phyloP scores from a whole-genome alignment of 2,797 vertebrate genomes.

The Arctocebus calabarensis region DNA sequence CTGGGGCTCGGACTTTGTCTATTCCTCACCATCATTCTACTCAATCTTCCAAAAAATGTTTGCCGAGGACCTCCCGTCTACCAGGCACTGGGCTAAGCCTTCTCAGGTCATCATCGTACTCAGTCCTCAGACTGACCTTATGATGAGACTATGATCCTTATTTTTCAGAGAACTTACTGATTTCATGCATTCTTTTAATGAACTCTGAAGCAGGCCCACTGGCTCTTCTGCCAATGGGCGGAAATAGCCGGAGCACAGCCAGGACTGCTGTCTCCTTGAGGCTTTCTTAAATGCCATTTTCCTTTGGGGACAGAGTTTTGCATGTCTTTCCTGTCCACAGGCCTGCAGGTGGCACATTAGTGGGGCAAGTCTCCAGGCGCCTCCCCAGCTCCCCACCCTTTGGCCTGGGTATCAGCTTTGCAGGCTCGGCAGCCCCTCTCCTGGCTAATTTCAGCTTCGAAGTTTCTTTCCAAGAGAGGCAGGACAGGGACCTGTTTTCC shows the following conservation, averaged over 20 bases:
- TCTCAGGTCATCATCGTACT: neutral
- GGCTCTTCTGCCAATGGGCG: neutral
- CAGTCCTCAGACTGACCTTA: neutral
- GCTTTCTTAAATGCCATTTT: neutral
- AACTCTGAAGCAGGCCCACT: neutral
- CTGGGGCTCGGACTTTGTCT: neutral
- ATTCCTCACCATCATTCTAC: neutral
- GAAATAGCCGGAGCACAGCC: neutral
- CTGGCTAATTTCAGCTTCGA: neutral
- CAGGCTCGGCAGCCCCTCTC: rapidly evolving
- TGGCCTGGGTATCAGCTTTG: neutral
- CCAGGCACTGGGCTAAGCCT: neutral
- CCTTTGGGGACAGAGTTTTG: neutral
- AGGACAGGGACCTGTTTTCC: neutral
- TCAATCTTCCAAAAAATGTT: neutral
- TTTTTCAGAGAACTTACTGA: neutral
- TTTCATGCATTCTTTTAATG: neutral
- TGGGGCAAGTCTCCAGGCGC: neutral
- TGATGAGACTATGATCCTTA: neutral
- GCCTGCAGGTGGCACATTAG: neutral
- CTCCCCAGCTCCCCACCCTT: neutral
- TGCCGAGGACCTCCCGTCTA: neutral
- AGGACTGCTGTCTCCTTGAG: too few relatives aligned
- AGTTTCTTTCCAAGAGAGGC: neutral
- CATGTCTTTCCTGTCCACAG: neutral